Evolutionary conservation across 2,888 invertebrate genomes (phyloP).

Genomic region (Drosophila helvetica): DNA sequence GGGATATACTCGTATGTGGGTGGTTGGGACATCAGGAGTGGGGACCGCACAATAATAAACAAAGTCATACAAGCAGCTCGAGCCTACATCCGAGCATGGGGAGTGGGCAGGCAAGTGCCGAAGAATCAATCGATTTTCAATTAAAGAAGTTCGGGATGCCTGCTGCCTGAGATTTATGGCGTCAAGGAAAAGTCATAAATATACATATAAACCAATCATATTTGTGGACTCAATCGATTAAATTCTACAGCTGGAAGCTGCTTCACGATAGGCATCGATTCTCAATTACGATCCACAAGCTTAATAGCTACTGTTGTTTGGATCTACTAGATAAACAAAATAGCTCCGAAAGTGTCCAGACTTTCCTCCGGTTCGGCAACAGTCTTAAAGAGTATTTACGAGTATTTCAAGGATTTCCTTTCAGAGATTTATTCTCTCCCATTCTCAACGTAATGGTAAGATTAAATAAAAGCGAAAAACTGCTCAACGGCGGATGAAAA

Average conservation of each 20-base stretch:
- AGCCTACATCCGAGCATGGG: no score
- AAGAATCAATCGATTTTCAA: constrained; percentile 15
- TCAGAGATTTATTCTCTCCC: neutral
- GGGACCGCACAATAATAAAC: neutral
- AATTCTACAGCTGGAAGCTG: no score
- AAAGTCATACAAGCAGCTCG: neutral
- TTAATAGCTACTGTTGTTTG: no score
- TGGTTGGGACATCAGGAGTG: neutral
- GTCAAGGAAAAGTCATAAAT: no score
- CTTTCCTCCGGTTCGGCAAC: neutral
- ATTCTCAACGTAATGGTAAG: neutral
- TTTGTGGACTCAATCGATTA: neutral
- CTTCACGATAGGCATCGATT: no score
- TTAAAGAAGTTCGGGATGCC: constrained; percentile 8
- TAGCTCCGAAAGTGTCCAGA: no score
- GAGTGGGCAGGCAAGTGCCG: neutral
- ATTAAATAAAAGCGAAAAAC: constrained; percentile 9
- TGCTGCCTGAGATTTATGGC: neutral
- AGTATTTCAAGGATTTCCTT: neutral
- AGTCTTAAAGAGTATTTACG: neutral
- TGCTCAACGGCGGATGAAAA: constrained; percentile 1
- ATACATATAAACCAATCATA: no score
- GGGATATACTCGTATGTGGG: neutral
- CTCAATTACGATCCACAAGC: no score
- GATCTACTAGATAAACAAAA: neutral